Base-by-base conservation (phyloP, 2,888 invertebrate species). In the Sthenelais limicola region DNA sequence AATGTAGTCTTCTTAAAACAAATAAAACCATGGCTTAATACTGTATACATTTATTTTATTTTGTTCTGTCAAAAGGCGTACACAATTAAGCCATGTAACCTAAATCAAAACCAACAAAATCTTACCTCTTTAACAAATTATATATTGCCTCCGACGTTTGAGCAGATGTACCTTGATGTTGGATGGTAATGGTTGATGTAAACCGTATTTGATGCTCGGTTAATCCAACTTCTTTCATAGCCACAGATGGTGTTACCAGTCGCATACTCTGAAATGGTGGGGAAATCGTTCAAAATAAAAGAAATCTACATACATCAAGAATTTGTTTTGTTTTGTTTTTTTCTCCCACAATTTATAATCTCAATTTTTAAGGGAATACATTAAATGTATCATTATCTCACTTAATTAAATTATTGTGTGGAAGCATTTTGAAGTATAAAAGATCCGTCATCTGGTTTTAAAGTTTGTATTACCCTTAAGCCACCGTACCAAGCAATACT, bases 181-280 rank as follows among this genome's bases (percentile, higher is more conserved):
- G 82, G 9, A 85, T 70, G 5, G 93, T 92, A 0, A 97, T 92
- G 66, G 94, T 95, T 35, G 96, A 96, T 0, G 97, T 97, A 85
- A 90, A 90, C 9, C 92, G 90, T 77, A 94, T 91, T 2, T 92
- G 90, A 85, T 94, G 94, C n/a, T 93, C 90, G 79, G 91, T 92
- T 56, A 94, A 91, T 26, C 94, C 94, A 47, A 95, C 93, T 87
- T 97, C 96, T 86, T 93, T 93, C 80, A 90, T 93, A 58, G 96
- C 95, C 84, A 94, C 94, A 78, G 94, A 94, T 12, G 96, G 92
- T 86, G 96, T 96, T 88, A 97, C 92, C 47, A 97, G 89, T 82
- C 94, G 94, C 69, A 95, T 90, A 77, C 93, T 92, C 89, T 89
- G 80, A 18, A 7, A 54, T n/a, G 21, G 21, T 26, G 12, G 26